Base-by-base conservation (phyloP, 2,113 vertebrate genomes). In the Mesoclemmys tuberculata region DNA sequence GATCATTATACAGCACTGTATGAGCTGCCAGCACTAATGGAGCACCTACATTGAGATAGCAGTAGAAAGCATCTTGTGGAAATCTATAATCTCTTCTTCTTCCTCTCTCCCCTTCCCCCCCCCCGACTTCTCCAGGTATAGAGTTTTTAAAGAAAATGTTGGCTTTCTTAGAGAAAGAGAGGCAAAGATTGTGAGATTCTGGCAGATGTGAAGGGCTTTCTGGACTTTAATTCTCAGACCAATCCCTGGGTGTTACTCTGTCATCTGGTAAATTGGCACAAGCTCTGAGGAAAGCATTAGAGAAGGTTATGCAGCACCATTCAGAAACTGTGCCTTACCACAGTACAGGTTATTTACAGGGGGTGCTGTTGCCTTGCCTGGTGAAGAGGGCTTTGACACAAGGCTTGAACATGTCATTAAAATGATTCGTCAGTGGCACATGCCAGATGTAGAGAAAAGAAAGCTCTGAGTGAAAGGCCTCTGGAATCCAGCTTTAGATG, bases 401-500 rank as follows among this genome's bases (percentile, higher is more conserved):
- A 85, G 86, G 87, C 61, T 74, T 80, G 90, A 93, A 64, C 68
- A 38, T 27, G 48, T 78, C 58, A 79, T 80, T 74, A 81, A 88
- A 80, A 54, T 27, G 54, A 91, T 74, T 10, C 58, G 68, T 90
- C 75, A 80, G 41, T 83, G 64, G 75, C 48, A 91, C 75, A 41
- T 79, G 80, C 19, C 14, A 4, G 68, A 82, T 92, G 75, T 88
- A 84, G 16, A 64, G 79, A 81, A 89, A 89, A 87, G 27, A 86
- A 91, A 90, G 84, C 84, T 38, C 21, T 90, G 54, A 93, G 78
- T 54, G 88, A 68, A 88, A 93, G 90, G 44, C 83, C 44, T 90
- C 89, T 82, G 8, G 64, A 87, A 55, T 92, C 55, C 18, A 81
- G 94, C 88, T 85, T 24, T 81, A 54, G 81, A 48, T 61, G 52